A percentile compares a stretch with the other conserved stretches of the same genome.
phyloP scores from a whole-genome alignment of 1,140 invertebrate genomes.

The Aphelenchoides fujianensis region DNA sequence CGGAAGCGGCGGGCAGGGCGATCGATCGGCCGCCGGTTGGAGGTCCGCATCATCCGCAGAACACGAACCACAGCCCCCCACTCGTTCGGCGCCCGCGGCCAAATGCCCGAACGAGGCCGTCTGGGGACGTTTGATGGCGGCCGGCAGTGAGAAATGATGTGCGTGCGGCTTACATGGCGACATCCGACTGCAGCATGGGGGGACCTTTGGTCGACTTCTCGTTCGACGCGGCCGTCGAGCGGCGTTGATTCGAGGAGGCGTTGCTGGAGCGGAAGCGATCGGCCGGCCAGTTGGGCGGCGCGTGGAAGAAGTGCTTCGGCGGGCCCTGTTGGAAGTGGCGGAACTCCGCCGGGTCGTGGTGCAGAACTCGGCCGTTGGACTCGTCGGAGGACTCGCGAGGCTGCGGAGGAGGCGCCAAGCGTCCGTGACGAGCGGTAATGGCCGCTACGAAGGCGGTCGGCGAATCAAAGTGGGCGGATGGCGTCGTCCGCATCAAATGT shows the following conservation, averaged over 20 bases:
- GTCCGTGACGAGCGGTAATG: background rate
- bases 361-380: background rate
- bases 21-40: background rate
- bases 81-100: background rate
- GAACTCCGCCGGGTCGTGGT: background rate
- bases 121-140: background rate
- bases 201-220: background rate
- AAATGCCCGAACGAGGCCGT: background rate
- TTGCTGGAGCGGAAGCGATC: background rate
- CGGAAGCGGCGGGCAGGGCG: background rate
- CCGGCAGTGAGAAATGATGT: background rate
- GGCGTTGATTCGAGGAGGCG: background rate
- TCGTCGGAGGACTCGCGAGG: background rate
- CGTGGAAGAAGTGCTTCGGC: background rate
- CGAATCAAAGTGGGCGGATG: background rate
- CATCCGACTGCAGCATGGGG: slow-evolving; percentile 31
- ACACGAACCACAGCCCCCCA: background rate
- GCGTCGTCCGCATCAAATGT: slow-evolving; percentile 5
- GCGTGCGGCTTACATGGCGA: slow-evolving; percentile 24
- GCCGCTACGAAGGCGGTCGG: slow-evolving; percentile 14
- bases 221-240: slow-evolving; percentile 12
- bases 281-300: background rate
- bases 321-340: background rate
- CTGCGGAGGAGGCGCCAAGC: background rate
- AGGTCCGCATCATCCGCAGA: background rate